phyloP scores from a whole-genome alignment of 2,797 vertebrate genomes.

The Chelonia mydas region DNA sequence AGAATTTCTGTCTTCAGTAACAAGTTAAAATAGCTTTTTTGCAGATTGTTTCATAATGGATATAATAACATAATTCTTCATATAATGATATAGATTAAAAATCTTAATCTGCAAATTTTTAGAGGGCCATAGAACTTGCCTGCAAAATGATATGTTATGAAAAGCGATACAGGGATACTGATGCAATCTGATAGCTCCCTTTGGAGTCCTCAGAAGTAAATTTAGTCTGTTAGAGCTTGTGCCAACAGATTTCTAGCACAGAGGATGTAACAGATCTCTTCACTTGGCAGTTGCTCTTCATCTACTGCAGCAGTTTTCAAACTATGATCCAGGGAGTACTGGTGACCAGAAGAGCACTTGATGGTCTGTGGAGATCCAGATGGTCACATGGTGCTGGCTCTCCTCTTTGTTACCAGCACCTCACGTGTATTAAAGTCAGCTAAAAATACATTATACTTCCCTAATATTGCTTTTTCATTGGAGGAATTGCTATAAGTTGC shows the following conservation, averaged over 20 bases:
- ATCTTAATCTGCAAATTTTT: background rate
- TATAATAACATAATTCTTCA: background rate
- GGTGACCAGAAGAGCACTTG: background rate
- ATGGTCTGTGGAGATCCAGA: background rate
- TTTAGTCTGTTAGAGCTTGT: background rate
- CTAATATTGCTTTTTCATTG: accelerated
- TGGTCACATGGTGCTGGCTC: background rate
- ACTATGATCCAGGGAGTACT: background rate
- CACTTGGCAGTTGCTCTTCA: background rate
- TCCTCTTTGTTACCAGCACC: background rate
- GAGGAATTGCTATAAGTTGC: background rate
- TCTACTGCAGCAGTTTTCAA: background rate
- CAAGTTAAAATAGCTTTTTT: background rate
- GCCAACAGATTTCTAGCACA: background rate
- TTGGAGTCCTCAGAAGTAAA: background rate
- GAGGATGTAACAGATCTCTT: background rate
- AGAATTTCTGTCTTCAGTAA: background rate
- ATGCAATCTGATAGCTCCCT: background rate
- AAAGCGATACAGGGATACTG: background rate
- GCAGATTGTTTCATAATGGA: background rate
- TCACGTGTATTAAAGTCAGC: background rate
- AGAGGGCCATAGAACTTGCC: background rate
- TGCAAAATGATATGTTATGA: background rate
- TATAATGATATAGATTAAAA: background rate
- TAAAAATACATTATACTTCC: background rate